These are phyloP conservation scores for Tetranychus truncatus DNA, from an alignment of 2,888 invertebrate genomes.

Conservation along the genomic window DNA sequence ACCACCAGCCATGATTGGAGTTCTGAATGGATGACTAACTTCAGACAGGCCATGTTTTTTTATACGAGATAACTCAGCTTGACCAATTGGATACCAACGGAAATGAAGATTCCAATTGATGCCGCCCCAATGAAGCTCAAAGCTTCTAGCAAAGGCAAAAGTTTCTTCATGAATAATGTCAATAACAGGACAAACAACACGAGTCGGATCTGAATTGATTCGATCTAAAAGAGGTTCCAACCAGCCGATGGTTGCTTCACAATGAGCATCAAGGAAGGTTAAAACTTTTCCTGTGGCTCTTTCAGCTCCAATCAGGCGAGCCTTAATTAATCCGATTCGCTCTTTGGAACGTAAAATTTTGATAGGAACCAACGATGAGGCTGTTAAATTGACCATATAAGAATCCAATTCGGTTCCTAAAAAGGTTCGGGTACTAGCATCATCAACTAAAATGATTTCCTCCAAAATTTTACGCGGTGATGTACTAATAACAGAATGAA, in stretches of 20 bases:
- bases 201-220: slow-evolving; percentile 43
- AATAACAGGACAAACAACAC: slow-evolving; percentile 63
- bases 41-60: slow-evolving; percentile 31
- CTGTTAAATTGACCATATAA: slow-evolving; percentile 33
- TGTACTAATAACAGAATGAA: slow-evolving; percentile 76
- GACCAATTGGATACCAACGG: slow-evolving; percentile 36
- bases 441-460: slow-evolving; percentile 74
- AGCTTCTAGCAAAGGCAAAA: slow-evolving; percentile 79
- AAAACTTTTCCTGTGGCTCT: slow-evolving; percentile 51
- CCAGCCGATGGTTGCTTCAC: slow-evolving; percentile 70
- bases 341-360: slow-evolving; percentile 25
- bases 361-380: neutral
- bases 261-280: slow-evolving; percentile 81
- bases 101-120: slow-evolving; percentile 94
- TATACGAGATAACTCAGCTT: slow-evolving; percentile 21
- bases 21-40: slow-evolving; percentile 33
- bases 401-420: slow-evolving; percentile 21
- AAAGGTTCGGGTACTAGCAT: slow-evolving; percentile 54
- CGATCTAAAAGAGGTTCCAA: slow-evolving; percentile 51
- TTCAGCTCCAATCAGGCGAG: slow-evolving; percentile 56
- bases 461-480: slow-evolving; percentile 56
- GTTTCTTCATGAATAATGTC: slow-evolving; percentile 90
- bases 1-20: slow-evolving; percentile 86
- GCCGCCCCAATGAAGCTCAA: slow-evolving; percentile 91
- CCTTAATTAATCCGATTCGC: slow-evolving; percentile 60